Evolutionary conservation across 92 coral and sea anemone species (phyloP), one percentile per base, ranked within the genome.

Genomic region (Virgularia gustaviana): DNA sequence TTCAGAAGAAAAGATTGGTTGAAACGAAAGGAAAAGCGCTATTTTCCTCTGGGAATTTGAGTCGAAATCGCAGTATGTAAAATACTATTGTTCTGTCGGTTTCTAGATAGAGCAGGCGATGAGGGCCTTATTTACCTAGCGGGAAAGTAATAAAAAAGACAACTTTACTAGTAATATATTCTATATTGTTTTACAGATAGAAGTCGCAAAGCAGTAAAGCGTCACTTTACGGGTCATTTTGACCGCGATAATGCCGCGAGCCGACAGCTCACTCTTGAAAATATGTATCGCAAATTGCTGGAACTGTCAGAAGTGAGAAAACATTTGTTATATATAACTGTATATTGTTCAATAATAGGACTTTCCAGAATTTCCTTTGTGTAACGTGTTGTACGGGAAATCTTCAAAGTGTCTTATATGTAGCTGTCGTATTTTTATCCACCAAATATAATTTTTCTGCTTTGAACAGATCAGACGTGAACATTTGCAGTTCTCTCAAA

Each of bases 211-310:
- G 90, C 79, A 23, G 88, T 91, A 24, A 72, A 87, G 42, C 96
- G 97, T 30, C 96, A 91, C 65, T 91, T 91, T 33, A 91, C 97
- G 1, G 97, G 96, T 49, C 97, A 91, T 71, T 91, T 91, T 76
- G 97, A 91, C 64, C 91, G 97, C 49, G 97, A 91, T 61, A 91
- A 91, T 52, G 97, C 90, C 11, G 96, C 97, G 24, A 83, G 86
- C 0, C 82, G 97, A n/a, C 97, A 91, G 74, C 64, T 91, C 12
- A 76, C 91, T 22, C 83, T 91, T 5, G 83, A 87, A 45, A 91
- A 91, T 63, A 75, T 83, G 65, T 89, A 91, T 75, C 82, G 85
- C 70, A 89, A 83, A 61, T 87, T 91, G 22, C 79, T 78, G 60
- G 97, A 91, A 56, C 78, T 84, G 72, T 87, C 97, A 1, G 70